Evolutionary conservation across 2,113 vertebrate species (phyloP), one percentile per base, ranked within the genome.

Genomic region (Camelus dromedarius): DNA sequence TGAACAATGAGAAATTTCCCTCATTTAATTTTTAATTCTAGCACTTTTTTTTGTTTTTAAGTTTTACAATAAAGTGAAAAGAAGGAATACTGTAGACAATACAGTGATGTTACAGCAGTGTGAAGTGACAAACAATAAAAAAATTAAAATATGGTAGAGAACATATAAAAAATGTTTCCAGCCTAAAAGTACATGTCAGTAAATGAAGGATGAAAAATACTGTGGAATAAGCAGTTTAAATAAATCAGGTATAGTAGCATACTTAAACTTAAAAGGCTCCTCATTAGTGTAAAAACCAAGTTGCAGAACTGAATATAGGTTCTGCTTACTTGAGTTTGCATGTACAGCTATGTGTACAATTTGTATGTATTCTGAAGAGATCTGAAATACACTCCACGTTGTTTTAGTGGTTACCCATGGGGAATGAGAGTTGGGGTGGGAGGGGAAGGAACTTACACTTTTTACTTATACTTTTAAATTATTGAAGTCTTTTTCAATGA

Each of bases 11-110:
- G 81, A 94, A 56, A 10, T 75, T 67, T 77, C 22, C 9, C 22
- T 80, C 6, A 70, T 93, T 81, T 96, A 89, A 42, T 93, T 95
- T 81, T 86, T 81, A 79, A 93, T 90, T 85, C 56, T 72, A 93
- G 38, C 28, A 79, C 42, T 28, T 35, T 87, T 86, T 96, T 38
- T 69, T 14, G 19, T 77, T 97, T 86, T 46, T 64, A 85, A 24
- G 48, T 92, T 85, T 92, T 92, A 24, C 30, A 87, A 0, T 72
- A 79, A 94, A 95, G 46, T 93, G 54, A 90, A 46, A 18, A 84
- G 13, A 94, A 93, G 66, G 87, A 84, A 54, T 76, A 16, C 69
- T 77, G 9, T 26, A 69, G 64, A 6, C 16, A 75, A 2, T 56
- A 67, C n/a, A 24, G 24, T 95, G 82, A 69, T 84, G 19, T 96